phyloP scores from a whole-genome alignment of 1,140 invertebrate genomes.

The Mycetomoellerius zeteki region DNA sequence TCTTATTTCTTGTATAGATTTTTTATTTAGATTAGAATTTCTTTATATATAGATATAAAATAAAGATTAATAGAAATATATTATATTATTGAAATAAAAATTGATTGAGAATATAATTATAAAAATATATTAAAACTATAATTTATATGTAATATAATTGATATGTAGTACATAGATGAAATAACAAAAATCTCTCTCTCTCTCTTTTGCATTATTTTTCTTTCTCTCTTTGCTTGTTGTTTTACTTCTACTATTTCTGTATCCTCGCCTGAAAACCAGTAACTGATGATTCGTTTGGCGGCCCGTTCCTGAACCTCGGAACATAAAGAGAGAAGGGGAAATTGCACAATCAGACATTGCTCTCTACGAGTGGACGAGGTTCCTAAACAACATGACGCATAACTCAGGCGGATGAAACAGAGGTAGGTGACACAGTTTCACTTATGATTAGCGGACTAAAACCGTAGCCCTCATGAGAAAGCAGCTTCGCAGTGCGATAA shows the following conservation, averaged over 20 bases:
- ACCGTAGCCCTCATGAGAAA: not conserved
- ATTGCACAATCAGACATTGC: slow-evolving; percentile 72
- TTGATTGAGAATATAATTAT: not conserved
- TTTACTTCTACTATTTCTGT: not conserved
- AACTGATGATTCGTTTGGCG: slow-evolving; percentile 61
- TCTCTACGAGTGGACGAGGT: slow-evolving; percentile 46
- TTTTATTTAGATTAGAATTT: not conserved
- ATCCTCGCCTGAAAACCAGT: slow-evolving; percentile 25
- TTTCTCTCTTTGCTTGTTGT: slow-evolving; percentile 13
- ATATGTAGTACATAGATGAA: not conserved
- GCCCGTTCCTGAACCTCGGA: slow-evolving; percentile 45
- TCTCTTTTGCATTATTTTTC: slow-evolving; percentile 7
- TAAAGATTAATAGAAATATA: not conserved
- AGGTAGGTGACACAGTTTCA: slow-evolving; percentile 66
- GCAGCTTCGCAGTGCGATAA: slow-evolving; percentile 27
- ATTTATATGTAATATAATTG: no score
- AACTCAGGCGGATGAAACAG: slow-evolving; percentile 22
- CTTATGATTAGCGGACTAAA: slow-evolving; percentile 12
- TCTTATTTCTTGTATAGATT: not conserved
- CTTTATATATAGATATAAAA: not conserved
- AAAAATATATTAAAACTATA: no score
- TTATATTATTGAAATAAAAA: not conserved
- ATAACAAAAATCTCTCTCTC: not conserved
- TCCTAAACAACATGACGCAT: slow-evolving; percentile 72
- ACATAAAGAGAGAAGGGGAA: slow-evolving; percentile 40